Percentiles rank a stretch among this genome's conserved stretches.
Conservation (phyloP, 2,888 invertebrate genomes). For the Nemapogon koenigi region DNA sequence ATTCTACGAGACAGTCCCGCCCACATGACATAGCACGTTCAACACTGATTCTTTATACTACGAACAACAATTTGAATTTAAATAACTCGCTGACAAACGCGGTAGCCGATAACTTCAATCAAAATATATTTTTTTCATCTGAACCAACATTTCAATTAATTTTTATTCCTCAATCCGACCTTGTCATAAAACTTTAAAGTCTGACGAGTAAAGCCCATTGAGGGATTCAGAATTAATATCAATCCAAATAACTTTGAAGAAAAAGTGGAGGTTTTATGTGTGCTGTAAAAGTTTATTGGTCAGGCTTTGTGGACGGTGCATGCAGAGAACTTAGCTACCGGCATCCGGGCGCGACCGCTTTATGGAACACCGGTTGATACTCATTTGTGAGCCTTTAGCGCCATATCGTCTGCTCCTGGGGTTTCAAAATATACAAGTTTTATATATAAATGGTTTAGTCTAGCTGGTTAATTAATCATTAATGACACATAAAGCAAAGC, state of each 20-base stretch:
- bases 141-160: slow-evolving; percentile 62
- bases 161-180: slow-evolving; percentile 61
- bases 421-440: too few species aligned
- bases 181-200: slow-evolving; percentile 62
- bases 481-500: too few species aligned
- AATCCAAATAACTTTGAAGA: slow-evolving; percentile 64
- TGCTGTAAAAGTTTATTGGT: slow-evolving; percentile 62
- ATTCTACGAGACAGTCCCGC: too few species aligned
- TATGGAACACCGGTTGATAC: too few species aligned
- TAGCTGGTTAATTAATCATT: too few species aligned
- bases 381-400: slow-evolving; percentile 6
- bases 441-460: too few species aligned
- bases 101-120: slow-evolving; percentile 63
- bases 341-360: slow-evolving; percentile 7
- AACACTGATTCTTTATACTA: too few species aligned
- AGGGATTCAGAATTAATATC: slow-evolving; percentile 64
- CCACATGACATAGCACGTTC: too few species aligned
- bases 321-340: slow-evolving; percentile 37
- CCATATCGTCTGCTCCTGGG: slow-evolving; percentile 7
- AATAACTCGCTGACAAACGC: slow-evolving; percentile 53
- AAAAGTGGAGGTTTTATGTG: slow-evolving; percentile 64
- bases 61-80: slow-evolving; percentile 56
- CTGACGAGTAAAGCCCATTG: slow-evolving; percentile 64
- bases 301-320: slow-evolving; percentile 58
- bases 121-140: slow-evolving; percentile 50